phyloP scores from a whole-genome alignment of 2,888 invertebrate genomes.

The Tetranychus truncatus region DNA sequence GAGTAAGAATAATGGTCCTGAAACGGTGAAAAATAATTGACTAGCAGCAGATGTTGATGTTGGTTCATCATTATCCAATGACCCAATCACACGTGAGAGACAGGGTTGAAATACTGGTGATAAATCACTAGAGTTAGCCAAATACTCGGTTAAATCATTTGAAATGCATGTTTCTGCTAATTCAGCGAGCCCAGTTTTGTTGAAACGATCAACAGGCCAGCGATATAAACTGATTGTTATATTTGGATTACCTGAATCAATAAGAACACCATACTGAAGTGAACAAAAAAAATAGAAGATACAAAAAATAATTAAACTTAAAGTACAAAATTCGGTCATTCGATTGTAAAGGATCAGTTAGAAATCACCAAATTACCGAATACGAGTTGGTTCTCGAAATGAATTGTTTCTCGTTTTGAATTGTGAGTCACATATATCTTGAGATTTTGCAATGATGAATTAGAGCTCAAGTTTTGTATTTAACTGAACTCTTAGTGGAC shows the following conservation, averaged over 20 bases:
- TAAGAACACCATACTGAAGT: background rate
- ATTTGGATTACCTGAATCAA: conserved; percentile 5
- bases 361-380: no score
- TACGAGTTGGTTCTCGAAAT: no score
- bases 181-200: background rate
- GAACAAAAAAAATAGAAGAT: background rate
- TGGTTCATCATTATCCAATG: background rate
- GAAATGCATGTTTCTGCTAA: background rate
- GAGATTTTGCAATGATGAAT: no score
- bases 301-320: no score
- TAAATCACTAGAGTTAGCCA: background rate
- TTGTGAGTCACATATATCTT: no score
- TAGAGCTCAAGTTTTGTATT: no score
- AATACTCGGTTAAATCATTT: background rate
- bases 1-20: background rate
- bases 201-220: background rate
- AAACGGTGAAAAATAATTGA: conserved; percentile 4
- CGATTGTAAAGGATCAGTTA: no score
- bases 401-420: no score
- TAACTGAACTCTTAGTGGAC: no score
- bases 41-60: background rate
- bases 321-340: no score
- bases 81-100: background rate
- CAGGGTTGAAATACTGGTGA: background rate
- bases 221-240: background rate